phyloP scores from a whole-genome alignment of 64 coral and sea anemone species.

The Porites australiensis region DNA sequence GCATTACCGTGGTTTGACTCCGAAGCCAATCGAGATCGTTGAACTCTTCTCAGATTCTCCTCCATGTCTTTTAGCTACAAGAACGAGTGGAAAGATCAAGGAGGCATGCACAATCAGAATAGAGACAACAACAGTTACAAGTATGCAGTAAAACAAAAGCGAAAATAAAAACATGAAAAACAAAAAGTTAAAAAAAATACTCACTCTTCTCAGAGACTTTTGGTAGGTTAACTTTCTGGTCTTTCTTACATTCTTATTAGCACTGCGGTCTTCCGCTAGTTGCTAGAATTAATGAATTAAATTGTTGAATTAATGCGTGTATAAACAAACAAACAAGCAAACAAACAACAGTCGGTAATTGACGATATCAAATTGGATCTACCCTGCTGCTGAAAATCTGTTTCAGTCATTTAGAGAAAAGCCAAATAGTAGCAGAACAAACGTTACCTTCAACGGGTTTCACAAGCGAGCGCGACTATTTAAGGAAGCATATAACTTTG shows the following conservation, averaged over 20 bases:
- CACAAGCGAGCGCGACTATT: too few species aligned
- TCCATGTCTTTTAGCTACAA: slow-evolving; percentile 71
- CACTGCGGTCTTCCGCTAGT: slow-evolving; percentile 92
- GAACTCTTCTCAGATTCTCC: slow-evolving; percentile 28
- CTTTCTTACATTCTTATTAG: slow-evolving; percentile 95
- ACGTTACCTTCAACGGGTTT: too few species aligned
- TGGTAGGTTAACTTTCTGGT: slow-evolving; percentile 93
- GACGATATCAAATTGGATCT: too few species aligned
- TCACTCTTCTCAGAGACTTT: slow-evolving; percentile 94
- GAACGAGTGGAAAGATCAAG: not conserved
- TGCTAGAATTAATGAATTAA: slow-evolving; percentile 56
- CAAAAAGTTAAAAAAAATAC: not conserved
- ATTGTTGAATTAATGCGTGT: not conserved
- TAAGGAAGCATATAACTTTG: too few species aligned
- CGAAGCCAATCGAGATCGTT: not conserved
- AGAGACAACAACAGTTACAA: not conserved
- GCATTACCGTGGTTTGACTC: slow-evolving; percentile 21
- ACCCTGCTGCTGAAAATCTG: too few species aligned
- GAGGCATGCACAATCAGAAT: not conserved
- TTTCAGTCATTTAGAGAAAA: too few species aligned
- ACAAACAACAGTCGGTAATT: too few species aligned
- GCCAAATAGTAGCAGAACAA: too few species aligned
- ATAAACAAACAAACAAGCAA: too few species aligned
- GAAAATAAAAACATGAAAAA: not conserved
- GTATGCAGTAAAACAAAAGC: not conserved